Evolutionary conservation across 2,888 invertebrate genomes (phyloP).

Genomic region (Agriotes lineatus): DNA sequence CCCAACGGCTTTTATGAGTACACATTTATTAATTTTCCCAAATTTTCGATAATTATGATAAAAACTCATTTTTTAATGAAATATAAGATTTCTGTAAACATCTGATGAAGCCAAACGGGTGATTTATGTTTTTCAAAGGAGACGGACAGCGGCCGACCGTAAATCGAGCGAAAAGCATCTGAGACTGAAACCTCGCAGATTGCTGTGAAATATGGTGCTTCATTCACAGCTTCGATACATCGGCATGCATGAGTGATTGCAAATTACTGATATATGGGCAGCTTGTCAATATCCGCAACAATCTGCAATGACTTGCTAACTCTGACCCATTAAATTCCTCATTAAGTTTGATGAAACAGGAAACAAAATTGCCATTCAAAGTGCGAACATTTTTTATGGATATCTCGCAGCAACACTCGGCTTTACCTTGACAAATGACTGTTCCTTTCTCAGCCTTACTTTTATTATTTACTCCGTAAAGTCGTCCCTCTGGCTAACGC

Average conservation of each 20-base stretch:
- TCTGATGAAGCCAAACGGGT: constrained; percentile 37
- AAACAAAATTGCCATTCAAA: constrained; percentile 31
- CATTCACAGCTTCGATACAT: constrained; percentile 62
- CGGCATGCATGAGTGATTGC: constrained; percentile 58
- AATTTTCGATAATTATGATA: no score
- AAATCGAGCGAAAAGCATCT: constrained; percentile 61
- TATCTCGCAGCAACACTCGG: constrained; percentile 33
- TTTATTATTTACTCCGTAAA: constrained; percentile 45
- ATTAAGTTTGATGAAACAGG: constrained; percentile 39
- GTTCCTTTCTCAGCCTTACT: constrained; percentile 40
- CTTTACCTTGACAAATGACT: constrained; percentile 40
- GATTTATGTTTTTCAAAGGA: constrained; percentile 48
- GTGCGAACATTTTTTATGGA: constrained; percentile 29
- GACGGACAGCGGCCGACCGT: constrained; percentile 60
- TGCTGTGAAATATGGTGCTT: constrained; percentile 64
- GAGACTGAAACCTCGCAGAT: constrained; percentile 63
- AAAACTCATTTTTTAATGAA: no score
- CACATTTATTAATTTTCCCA: no score
- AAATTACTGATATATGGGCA: constrained; percentile 57
- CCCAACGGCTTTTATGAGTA: no score
- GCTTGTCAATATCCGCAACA: constrained; percentile 46
- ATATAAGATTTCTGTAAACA: no score
- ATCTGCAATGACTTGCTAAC: constrained; percentile 49
- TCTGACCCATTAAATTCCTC: constrained; percentile 45
- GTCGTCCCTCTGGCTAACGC: constrained; percentile 45